These are phyloP conservation scores for Drosophila quadrilineata DNA, from an alignment of 1,140 invertebrate genomes.

Conservation along the genomic window DNA sequence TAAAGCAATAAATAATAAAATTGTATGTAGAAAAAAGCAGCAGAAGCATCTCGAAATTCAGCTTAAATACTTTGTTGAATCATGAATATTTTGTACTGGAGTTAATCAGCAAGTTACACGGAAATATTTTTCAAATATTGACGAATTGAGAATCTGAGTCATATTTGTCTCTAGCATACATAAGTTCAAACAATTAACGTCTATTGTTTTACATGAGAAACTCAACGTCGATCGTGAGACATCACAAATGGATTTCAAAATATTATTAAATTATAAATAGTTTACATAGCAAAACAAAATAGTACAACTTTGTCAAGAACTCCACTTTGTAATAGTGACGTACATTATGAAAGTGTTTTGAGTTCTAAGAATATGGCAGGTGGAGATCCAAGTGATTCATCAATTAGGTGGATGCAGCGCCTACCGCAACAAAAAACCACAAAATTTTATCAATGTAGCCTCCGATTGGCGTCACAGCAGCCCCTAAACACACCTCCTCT, in stretches of 20 bases:
- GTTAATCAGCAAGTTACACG: conserved; percentile 29
- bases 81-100: conserved; percentile 42
- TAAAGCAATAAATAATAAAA: no score
- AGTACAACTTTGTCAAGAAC: background rate
- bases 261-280: background rate
- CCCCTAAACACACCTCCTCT: background rate
- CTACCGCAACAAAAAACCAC: conserved; percentile 42
- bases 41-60: no score
- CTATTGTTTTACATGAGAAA: background rate
- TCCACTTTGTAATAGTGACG: conserved; percentile 9
- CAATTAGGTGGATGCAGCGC: background rate
- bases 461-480: conserved; percentile 15
- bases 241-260: background rate
- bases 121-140: background rate
- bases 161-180: conserved; percentile 20
- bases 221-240: background rate
- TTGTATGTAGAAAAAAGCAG: no score
- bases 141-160: conserved; percentile 33
- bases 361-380: background rate
- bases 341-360: background rate
- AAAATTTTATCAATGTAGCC: conserved; percentile 19
- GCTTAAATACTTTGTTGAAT: conserved; percentile 4
- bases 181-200: conserved; percentile 5
- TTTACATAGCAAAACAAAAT: background rate
- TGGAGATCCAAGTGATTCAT: conserved; percentile 3